Percentiles rank a stretch among this genome's conserved stretches.
Conservation (phyloP, 1,140 invertebrate species). For the Hetaerina americana region DNA sequence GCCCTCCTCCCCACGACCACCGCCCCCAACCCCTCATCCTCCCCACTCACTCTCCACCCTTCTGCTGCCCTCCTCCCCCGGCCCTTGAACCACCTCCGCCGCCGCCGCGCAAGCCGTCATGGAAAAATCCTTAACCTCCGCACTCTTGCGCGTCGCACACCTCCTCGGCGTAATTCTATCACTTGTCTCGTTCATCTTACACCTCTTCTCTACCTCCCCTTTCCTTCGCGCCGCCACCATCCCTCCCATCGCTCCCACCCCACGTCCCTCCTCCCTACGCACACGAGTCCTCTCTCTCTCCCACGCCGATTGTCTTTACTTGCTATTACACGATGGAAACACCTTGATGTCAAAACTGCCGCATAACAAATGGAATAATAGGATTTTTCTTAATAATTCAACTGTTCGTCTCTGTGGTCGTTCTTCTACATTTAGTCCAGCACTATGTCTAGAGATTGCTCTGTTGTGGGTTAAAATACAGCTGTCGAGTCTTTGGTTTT, state of each 20-base stretch:
- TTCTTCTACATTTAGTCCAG: too few species aligned
- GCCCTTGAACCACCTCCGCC: neutral
- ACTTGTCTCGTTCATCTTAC: neutral
- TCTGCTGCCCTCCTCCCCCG: neutral
- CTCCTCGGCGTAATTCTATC: neutral
- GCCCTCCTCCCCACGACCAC: neutral
- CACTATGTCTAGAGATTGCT: too few species aligned
- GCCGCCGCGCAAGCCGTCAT: neutral
- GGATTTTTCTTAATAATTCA: too few species aligned
- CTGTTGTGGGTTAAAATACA: too few species aligned
- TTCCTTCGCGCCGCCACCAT: neutral
- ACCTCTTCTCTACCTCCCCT: neutral
- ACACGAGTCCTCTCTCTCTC: neutral
- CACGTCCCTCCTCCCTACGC: neutral
- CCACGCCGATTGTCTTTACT: too few species aligned
- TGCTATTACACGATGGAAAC: too few species aligned
- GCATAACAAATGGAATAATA: too few species aligned
- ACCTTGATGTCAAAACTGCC: too few species aligned
- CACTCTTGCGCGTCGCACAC: neutral
- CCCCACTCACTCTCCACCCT: neutral
- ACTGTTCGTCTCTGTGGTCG: too few species aligned
- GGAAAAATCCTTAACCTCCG: neutral
- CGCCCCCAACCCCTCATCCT: neutral
- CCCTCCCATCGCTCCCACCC: neutral
- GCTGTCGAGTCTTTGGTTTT: too few species aligned